Evolutionary conservation across 1,140 invertebrate genomes (phyloP).

Genomic region (Drosophila nigrodunni): DNA sequence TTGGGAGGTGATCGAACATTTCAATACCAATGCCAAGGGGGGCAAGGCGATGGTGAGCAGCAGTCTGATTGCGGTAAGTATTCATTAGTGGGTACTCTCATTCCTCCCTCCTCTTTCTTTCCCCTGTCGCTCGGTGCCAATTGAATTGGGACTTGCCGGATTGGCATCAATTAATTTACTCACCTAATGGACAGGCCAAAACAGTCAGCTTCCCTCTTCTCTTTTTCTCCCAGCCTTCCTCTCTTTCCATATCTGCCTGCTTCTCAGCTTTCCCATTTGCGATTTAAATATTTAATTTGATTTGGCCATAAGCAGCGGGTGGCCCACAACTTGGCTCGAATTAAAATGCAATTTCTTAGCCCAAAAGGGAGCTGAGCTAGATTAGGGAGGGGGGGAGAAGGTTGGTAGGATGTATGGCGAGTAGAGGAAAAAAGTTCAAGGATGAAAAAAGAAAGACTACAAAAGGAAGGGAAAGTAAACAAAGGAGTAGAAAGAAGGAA

Average conservation of each 20-base stretch:
- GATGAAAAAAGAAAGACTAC: background rate
- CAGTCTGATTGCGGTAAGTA: conserved; percentile 86
- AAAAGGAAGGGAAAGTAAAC: background rate
- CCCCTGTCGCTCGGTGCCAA: background rate
- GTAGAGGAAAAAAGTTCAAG: background rate
- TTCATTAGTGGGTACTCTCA: conserved; percentile 14
- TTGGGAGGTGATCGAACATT: conserved; percentile 95
- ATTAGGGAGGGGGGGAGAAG: background rate
- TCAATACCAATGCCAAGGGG: conserved; percentile 86
- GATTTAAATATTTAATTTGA: conserved; percentile 81
- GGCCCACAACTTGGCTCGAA: conserved; percentile 29
- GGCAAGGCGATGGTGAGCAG: conserved; percentile 85
- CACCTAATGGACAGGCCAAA: conserved; percentile 64
- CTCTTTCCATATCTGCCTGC: background rate
- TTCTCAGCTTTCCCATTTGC: conserved; percentile 19
- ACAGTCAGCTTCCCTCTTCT: conserved; percentile 31
- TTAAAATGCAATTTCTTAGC: conserved; percentile 69
- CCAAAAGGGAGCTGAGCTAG: background rate
- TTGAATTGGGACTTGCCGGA: conserved; percentile 14
- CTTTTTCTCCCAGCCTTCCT: background rate
- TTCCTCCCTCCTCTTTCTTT: background rate
- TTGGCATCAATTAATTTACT: conserved; percentile 76
- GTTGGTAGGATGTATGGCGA: no score
- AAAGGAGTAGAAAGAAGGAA: background rate
- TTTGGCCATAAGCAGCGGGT: conserved; percentile 58